Percentiles rank a stretch among this genome's conserved stretches.
phyloP scores from a whole-genome alignment of 2,113 vertebrate genomes.

The Catharus bicknelli region DNA sequence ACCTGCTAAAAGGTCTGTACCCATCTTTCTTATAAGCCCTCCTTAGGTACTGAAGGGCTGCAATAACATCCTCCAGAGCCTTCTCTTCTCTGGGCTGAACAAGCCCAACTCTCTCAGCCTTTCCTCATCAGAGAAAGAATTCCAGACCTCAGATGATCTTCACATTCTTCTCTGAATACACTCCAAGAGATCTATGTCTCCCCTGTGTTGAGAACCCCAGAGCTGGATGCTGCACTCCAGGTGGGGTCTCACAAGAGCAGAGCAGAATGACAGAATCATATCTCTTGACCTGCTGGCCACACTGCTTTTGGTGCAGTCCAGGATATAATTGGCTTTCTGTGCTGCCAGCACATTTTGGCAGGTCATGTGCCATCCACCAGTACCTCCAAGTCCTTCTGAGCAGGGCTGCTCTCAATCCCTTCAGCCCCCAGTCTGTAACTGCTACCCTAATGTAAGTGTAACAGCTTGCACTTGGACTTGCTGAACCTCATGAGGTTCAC shows the following conservation, averaged over 20 bases:
- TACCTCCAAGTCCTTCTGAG: fast-evolving
- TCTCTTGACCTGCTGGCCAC: background rate
- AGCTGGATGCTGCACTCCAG: background rate
- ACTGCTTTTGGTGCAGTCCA: background rate
- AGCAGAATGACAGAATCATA: background rate
- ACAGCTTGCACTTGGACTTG: background rate
- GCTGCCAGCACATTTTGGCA: fast-evolving
- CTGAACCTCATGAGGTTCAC: background rate
- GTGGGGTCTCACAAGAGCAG: background rate
- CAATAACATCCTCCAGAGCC: background rate
- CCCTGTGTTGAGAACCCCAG: fast-evolving
- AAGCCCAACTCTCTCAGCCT: background rate
- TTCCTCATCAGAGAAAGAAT: background rate
- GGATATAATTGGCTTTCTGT: fast-evolving
- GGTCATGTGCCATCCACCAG: fast-evolving
- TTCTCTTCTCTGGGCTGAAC: background rate
- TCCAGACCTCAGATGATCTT: background rate
- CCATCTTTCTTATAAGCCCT: background rate
- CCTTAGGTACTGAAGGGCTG: background rate
- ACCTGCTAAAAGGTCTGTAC: background rate
- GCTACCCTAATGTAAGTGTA: fast-evolving
- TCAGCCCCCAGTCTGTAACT: background rate
- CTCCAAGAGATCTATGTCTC: background rate
- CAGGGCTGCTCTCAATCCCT: background rate
- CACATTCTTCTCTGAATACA: background rate